Conservation (phyloP, 2,113 vertebrate genomes). For the Pteruthius melanotis region DNA sequence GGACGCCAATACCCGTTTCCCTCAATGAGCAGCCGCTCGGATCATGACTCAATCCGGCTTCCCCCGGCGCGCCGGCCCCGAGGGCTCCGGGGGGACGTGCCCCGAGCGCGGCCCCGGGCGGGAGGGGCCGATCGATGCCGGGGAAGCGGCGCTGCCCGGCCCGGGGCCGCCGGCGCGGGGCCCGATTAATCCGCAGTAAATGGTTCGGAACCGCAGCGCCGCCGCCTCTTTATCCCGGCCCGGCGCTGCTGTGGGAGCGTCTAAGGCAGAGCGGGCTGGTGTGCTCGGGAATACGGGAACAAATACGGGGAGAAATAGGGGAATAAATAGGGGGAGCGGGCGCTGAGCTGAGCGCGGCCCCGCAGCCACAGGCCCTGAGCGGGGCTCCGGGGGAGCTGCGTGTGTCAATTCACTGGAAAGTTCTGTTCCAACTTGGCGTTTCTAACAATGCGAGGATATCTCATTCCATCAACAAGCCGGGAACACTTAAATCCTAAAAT, state of each 20-base stretch:
- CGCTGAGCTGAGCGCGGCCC: not conserved
- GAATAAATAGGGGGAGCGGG: not conserved
- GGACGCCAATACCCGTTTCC: conserved; percentile 79
- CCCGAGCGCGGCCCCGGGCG: conserved; percentile 53
- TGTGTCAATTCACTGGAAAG: fast-evolving
- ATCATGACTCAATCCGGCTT: conserved; percentile 75
- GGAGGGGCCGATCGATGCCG: conserved; percentile 72
- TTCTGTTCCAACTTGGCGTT: not conserved
- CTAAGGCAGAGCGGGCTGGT: not conserved
- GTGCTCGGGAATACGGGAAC: not conserved
- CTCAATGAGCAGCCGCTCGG: conserved; percentile 74
- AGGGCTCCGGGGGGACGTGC: conserved; percentile 72
- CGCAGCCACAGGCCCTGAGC: not conserved
- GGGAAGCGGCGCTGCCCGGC: not conserved
- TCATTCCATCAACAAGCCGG: not conserved
- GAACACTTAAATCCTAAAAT: not conserved
- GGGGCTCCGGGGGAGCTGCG: not conserved
- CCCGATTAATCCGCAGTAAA: not conserved
- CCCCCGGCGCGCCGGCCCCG: conserved; percentile 62
- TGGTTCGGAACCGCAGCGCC: not conserved
- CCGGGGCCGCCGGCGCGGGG: not conserved
- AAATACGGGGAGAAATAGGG: too few species aligned
- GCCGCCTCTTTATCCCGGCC: not conserved
- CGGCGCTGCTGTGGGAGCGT: not conserved
- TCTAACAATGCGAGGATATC: not conserved